Evolutionary conservation across 2,888 invertebrate species (phyloP).

Genomic region (Torymus tubicola): DNA sequence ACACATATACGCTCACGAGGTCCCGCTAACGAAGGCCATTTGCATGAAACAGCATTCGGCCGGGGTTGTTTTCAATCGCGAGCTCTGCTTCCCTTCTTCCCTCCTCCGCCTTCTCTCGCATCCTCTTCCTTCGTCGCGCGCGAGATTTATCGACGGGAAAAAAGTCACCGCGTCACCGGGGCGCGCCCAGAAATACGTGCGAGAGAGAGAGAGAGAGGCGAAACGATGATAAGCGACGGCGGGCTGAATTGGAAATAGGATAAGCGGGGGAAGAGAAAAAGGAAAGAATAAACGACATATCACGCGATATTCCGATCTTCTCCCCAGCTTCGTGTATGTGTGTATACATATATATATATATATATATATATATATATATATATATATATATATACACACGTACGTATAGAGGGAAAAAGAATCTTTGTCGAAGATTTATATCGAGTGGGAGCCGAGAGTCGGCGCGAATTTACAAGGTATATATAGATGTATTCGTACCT

Average conservation of each 20-base stretch:
- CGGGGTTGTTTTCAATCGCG: constrained; percentile 52
- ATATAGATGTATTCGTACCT: constrained; percentile 24
- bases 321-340: no score
- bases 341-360: no score
- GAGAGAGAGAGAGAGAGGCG: background rate
- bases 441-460: constrained; percentile 13
- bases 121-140: background rate
- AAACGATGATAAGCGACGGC: constrained; percentile 31
- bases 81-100: background rate
- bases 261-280: constrained; percentile 1
- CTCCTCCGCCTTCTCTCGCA: background rate
- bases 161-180: constrained; percentile 56
- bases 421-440: constrained; percentile 47
- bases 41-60: constrained; percentile 68
- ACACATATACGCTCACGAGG: constrained; percentile 64
- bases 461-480: constrained; percentile 46
- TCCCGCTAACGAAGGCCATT: constrained; percentile 65
- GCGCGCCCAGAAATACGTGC: constrained; percentile 37
- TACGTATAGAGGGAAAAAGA: constrained; percentile 10
- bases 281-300: background rate
- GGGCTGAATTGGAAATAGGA: constrained; percentile 44
- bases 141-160: constrained; percentile 58
- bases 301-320: constrained; percentile 38
- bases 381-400: no score
- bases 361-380: no score